Conservation (phyloP, 1,140 invertebrate species). For the Reticulitermes speratus region DNA sequence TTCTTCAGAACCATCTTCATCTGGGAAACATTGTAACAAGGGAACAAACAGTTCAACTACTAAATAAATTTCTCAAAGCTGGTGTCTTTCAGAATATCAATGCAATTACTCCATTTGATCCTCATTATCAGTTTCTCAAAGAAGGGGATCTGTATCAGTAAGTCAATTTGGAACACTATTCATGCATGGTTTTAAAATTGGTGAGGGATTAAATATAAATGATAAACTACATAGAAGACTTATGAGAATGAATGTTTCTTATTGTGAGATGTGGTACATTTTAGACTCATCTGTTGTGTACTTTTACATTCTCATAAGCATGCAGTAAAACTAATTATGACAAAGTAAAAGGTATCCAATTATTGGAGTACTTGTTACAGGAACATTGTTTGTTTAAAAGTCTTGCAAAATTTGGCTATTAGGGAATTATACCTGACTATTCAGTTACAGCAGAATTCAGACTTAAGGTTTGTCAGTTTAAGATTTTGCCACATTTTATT, state of each 20-base stretch:
- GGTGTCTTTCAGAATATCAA: slow-evolving; percentile 21
- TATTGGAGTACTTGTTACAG: too few relatives aligned
- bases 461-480: too few relatives aligned
- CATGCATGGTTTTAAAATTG: not conserved
- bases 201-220: not conserved
- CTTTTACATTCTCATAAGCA: too few relatives aligned
- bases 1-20: not conserved
- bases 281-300: too few relatives aligned
- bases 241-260: not conserved
- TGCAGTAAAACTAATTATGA: too few relatives aligned
- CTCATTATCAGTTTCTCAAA: slow-evolving; percentile 14
- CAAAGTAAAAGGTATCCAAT: too few relatives aligned
- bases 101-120: not conserved
- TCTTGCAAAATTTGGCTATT: too few relatives aligned
- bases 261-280: not conserved
- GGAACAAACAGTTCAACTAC: not conserved
- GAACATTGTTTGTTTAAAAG: too few relatives aligned
- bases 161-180: not conserved
- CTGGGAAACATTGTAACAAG: not conserved
- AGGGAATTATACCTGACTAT: too few relatives aligned
- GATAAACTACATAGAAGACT: not conserved
- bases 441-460: too few relatives aligned
- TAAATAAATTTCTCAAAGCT: slow-evolving; percentile 24
- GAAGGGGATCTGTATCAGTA: slow-evolving; percentile 22
- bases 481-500: too few relatives aligned